Evolutionary conservation across 2,888 invertebrate genomes (phyloP), one percentile per base, ranked within the genome.

Genomic region (Eristalis pertinax): DNA sequence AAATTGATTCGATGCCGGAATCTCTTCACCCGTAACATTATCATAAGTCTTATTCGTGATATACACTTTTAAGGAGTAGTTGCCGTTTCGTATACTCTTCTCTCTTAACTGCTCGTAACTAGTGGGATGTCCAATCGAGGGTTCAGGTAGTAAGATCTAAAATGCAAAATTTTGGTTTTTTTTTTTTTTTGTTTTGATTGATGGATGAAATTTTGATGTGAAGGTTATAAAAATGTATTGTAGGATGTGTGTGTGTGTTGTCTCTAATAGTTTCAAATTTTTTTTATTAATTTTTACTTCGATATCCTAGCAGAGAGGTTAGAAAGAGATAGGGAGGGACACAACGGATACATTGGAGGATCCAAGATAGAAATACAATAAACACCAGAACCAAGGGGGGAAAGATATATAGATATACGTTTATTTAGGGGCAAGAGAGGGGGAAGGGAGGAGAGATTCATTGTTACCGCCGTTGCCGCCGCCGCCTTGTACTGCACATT

Each of bases 121-220:
- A 73, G 91, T 90, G 82, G 89, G 88, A 76, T 89, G 89, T 89
- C 90, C 91, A 77, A 89, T 86, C 80, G 90, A 88, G 76, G 89
- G 87, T 84, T 91, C 91, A 68, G 89, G 89, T 76, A 89, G 89
- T 89, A 90, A 89, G 88, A 91, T 89, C 91, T 91, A 90, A 89
- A 88, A 88, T 77, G 89, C 88, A 88, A 87, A 84, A 89, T 77
- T 63, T 67, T 26, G 1, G 26, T 26, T 26, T 26, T 63, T 76
- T 79, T 74, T 8, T 64, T 81, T 64, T 74, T 26, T 26, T 26
- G 60, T 76, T 79, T 74, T 8, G 58, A 78, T 64, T 74, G 82
- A 78, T 82, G 78, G 82, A 86, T 86, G 41, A 86, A 86, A 82
- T 82, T 74, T 84, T 60, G 68, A 68, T 22, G 58, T 73, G 32